Evolutionary conservation across 2,888 invertebrate species (phyloP).

Genomic region (Rhaphigaster nebulosa): DNA sequence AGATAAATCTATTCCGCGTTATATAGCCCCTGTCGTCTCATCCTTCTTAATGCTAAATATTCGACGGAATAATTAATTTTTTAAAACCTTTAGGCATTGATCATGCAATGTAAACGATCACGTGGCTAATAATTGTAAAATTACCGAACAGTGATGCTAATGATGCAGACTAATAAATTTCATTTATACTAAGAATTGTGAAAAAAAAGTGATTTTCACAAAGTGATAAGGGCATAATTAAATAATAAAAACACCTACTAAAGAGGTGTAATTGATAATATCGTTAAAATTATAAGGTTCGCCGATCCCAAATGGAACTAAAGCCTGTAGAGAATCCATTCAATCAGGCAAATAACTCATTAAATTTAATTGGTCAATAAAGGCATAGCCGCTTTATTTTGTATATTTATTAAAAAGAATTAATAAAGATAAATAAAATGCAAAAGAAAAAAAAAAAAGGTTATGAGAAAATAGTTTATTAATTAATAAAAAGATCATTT

Average conservation of each 20-base stretch:
- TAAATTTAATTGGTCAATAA: constrained; percentile 15
- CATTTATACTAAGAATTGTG: too few species aligned
- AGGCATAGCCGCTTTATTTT: constrained; percentile 6
- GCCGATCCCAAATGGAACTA: neutral
- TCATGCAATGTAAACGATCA: too few species aligned
- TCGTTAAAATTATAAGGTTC: constrained; percentile 36
- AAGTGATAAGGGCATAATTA: neutral
- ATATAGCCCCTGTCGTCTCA: too few species aligned
- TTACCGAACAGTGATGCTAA: too few species aligned
- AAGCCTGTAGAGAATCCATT: neutral
- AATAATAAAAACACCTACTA: neutral
- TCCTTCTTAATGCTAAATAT: too few species aligned
- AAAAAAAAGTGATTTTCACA: neutral
- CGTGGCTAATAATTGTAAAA: too few species aligned
- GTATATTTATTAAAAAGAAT: neutral
- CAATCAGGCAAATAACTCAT: constrained; percentile 41
- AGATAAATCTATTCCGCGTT: too few species aligned
- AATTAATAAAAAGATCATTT: neutral
- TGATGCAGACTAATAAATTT: too few species aligned
- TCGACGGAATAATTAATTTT: too few species aligned
- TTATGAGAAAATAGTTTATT: constrained; percentile 1
- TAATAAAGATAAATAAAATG: neutral
- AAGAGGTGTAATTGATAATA: neutral
- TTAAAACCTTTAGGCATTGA: too few species aligned
- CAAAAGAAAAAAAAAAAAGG: neutral